Conservation (phyloP, 2,888 invertebrate genomes). For the Caenorhabditis imperialis region DNA sequence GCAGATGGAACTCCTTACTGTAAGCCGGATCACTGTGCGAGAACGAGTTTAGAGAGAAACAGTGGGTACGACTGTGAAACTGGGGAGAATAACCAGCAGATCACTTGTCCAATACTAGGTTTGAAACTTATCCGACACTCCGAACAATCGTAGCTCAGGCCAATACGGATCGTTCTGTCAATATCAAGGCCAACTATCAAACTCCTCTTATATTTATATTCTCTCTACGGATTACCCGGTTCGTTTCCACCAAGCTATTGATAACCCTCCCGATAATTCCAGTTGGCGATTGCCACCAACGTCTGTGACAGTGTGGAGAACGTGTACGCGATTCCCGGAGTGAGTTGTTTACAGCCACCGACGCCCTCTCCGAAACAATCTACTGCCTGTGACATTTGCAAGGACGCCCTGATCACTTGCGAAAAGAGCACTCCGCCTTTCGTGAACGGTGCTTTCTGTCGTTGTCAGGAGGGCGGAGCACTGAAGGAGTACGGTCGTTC, state of each 20-base stretch:
- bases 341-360: not conserved
- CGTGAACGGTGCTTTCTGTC: conserved; percentile 7
- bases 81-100: not conserved
- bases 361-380: not conserved
- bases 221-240: too few species aligned
- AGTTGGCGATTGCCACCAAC: conserved; percentile 29
- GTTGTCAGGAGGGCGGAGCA: not conserved
- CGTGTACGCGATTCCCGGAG: conserved; percentile 5
- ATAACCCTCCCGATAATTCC: too few species aligned
- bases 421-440: not conserved
- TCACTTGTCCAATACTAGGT: not conserved
- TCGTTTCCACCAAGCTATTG: too few species aligned
- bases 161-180: conserved; percentile 26
- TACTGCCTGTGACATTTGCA: not conserved
- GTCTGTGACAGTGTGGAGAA: conserved; percentile 9
- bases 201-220: conserved; percentile 17
- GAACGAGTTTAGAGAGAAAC: conserved; percentile 11
- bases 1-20: conserved; percentile 10
- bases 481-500: conserved; percentile 21
- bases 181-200: not conserved
- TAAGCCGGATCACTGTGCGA: conserved; percentile 32
- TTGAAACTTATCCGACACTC: not conserved
- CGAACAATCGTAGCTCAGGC: not conserved
- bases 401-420: not conserved
- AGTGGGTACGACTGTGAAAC: conserved; percentile 28